phyloP scores from a whole-genome alignment of 2,888 invertebrate genomes.

The Pegoplata infirma region DNA sequence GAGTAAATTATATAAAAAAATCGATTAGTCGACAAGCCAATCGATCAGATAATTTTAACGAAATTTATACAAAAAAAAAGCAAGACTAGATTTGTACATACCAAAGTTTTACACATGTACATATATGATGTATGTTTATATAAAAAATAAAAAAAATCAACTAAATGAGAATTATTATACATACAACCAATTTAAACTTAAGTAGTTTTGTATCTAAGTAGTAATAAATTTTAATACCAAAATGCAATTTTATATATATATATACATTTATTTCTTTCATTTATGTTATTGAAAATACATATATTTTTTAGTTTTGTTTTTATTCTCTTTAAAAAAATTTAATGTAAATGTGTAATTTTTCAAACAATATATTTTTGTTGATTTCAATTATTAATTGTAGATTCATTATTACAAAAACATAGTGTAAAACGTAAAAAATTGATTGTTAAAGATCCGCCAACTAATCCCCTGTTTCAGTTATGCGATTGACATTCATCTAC shows the following conservation, averaged over 20 bases:
- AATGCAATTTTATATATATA: slow-evolving; percentile 38
- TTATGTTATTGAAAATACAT: not conserved
- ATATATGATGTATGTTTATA: slow-evolving; percentile 27
- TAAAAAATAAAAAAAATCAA: slow-evolving; percentile 12
- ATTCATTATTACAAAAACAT: slow-evolving; percentile 18
- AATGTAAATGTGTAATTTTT: slow-evolving; percentile 21
- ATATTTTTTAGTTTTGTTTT: not conserved
- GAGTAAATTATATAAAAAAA: not conserved
- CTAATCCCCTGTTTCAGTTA: no score
- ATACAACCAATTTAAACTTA: slow-evolving; percentile 43
- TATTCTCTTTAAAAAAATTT: not conserved
- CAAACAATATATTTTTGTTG: slow-evolving; percentile 15
- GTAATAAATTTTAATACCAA: slow-evolving; percentile 60
- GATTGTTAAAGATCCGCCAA: no score
- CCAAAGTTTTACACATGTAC: slow-evolving; percentile 44
- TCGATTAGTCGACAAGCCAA: not conserved
- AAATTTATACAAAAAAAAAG: slow-evolving; percentile 55
- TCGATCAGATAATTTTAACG: slow-evolving; percentile 45
- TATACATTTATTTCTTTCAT: not conserved
- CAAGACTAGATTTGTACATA: slow-evolving; percentile 60
- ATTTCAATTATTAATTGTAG: slow-evolving; percentile 28
- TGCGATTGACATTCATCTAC: no score
- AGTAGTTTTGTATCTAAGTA: slow-evolving; percentile 65
- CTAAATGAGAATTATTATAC: slow-evolving; percentile 51
- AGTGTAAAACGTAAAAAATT: no score